Evolutionary conservation across 2,797 vertebrate species (phyloP), one percentile per base, ranked within the genome.

Genomic region (Danio aesculapii): DNA sequence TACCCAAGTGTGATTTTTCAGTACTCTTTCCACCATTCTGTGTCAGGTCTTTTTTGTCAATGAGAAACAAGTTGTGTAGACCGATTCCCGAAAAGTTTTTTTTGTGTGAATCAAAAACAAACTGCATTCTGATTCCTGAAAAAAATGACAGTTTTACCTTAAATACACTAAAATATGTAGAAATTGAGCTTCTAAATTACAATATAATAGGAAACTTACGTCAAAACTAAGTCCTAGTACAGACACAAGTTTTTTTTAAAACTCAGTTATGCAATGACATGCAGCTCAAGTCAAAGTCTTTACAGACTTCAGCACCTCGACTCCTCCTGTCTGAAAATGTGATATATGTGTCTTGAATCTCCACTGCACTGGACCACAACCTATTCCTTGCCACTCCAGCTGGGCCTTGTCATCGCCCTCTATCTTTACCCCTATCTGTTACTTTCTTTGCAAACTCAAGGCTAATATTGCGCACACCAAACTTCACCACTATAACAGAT

Each of bases 341-440:
- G 47, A 55, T 71, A 46, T 39, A 62, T 55, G 68, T 52, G 77
- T 62, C 77, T 79, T 2, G 39, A 43, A 61, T 78, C 39, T 44
- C 58, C 50, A 39, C 58, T 11, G 14, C 47, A 53, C 41, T 63
- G 13, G 30, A 58, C 46, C 21, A 63, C 39, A 61, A 63, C n/a
- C 30, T 44, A 70, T 63, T 79, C 50, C 17, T 43, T 63, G 69
- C 52, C 67, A 71, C 68, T 71, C 47, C 19, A 44, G 21, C 41
- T 11, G 6, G 17, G n/a, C n/a, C 67, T 19, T 72, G 39, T 64
- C 59, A 63, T 72, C 59, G 64, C 77, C 77, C 17, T 17, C 68
- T 79, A 59, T 79, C 76, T 83, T 61, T 68, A 44, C 16, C 17
- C 21, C 12, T 67, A 43, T 41, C 7, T 63, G n/a, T 72, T 72